Base-by-base conservation (phyloP, 2,113 vertebrate genomes). In the Rhombomys opimus region DNA sequence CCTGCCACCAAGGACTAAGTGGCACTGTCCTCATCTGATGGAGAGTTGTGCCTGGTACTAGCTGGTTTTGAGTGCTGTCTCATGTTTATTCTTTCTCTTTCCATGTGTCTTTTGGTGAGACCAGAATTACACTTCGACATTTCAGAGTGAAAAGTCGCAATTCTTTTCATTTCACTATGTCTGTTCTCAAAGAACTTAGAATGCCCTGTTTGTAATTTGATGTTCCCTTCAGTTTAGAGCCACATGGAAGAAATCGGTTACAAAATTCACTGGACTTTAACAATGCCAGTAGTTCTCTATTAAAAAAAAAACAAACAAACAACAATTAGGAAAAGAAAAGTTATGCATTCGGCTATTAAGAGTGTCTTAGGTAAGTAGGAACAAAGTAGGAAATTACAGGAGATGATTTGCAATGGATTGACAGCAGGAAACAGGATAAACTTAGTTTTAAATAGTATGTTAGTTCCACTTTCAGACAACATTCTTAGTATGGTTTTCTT, bases 391-490 rank as follows among this genome's bases (percentile, higher is more conserved):
- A 77, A 89, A 78, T 80, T 72, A 77, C 86, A 59, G 77, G 63
- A 89, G 27, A 41, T 81, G 59, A 92, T 93, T 89, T 80, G 27
- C 35, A 93, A 0, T 46, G 70, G 52, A 87, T 93, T 15, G 67
- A 52, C 46, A 65, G 50, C 46, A 86, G 76, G 46, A 96, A 82
- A 86, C 23, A 13, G 65, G 50, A 17, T 89, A 67, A 38, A 52
- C 35, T 75, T 81, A 75, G 14, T 94, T 95, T 90, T 95, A 95
- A 95, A 52, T 6, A 73, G n/a, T n/a, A 46, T 89, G 13, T 87
- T 95, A 78, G 14, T 93, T 96, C 97, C 70, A 82, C 46, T 95
- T 97, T 96, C 27, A 96, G 17, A 85, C 52, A 70, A 38, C 17
- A 46, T 61, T 59, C 30, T 88, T 10, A 59, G 10, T 82, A 57